Conservation (phyloP, 1,140 invertebrate genomes). For the Lordiphosa mommai region DNA sequence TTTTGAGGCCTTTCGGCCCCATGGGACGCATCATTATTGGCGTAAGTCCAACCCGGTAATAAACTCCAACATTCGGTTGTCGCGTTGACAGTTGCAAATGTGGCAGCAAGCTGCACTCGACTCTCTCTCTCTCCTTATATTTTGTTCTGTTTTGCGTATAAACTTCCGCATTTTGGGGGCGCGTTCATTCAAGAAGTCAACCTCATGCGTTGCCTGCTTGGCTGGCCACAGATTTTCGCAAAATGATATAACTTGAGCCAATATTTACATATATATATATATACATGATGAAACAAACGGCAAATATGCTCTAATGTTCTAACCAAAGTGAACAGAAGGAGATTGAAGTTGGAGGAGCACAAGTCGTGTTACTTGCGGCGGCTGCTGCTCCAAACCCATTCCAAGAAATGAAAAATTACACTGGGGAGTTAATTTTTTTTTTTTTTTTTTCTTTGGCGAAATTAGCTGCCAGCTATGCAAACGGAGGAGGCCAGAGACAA, state of each 20-base stretch:
- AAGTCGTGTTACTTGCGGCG: conserved; percentile 48
- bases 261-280: conserved; percentile 76
- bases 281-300: conserved; percentile 32
- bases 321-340: conserved; percentile 21
- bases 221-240: conserved; percentile 66
- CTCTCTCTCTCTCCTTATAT: conserved; percentile 2
- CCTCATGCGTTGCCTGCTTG: conserved; percentile 39
- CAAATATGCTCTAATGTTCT: conserved; percentile 58
- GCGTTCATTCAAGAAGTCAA: conserved; percentile 45
- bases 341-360: conserved; percentile 8
- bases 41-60: conserved; percentile 68
- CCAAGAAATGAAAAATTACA: conserved; percentile 75
- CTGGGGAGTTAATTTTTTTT: conserved; percentile 71
- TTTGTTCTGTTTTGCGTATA: conserved; percentile 47
- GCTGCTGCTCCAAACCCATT: conserved; percentile 46
- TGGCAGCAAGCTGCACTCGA: conserved; percentile 20
- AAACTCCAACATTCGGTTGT: conserved; percentile 54
- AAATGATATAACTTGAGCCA: conserved; percentile 67
- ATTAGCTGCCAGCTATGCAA: conserved; percentile 65
- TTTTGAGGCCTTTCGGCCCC: background rate
- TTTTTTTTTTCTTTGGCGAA: conserved; percentile 43
- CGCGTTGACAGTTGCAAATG: conserved; percentile 74
- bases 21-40: conserved; percentile 49
- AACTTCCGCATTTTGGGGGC: conserved; percentile 73
- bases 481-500: conserved; percentile 21